These are phyloP conservation scores for Enteromius fasciolatus DNA, from an alignment of 2,797 vertebrate genomes.

Conservation along the genomic window DNA sequence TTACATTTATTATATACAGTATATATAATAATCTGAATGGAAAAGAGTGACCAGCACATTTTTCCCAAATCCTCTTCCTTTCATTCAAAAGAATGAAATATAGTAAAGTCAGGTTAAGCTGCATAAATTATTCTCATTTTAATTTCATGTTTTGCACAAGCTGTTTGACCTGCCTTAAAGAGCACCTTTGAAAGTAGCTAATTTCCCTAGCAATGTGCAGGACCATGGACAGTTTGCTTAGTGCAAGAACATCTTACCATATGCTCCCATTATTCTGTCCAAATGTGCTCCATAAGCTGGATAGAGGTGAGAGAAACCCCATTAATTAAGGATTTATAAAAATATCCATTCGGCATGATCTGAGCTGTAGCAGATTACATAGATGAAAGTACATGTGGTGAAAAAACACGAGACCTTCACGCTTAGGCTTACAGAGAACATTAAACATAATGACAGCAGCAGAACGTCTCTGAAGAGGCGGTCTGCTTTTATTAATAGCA, in stretches of 20 bases:
- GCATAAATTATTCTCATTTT: not conserved
- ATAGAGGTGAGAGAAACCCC: not conserved
- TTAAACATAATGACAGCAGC: constrained; percentile 44
- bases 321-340: constrained; percentile 35
- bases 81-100: not conserved
- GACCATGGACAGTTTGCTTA: constrained; percentile 11
- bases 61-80: not conserved
- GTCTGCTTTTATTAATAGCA: constrained; percentile 40
- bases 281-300: constrained; percentile 31
- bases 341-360: constrained; percentile 9
- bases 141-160: not conserved
- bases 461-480: constrained; percentile 57
- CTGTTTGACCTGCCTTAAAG: not conserved
- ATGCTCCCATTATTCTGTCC: constrained; percentile 25
- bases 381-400: constrained; percentile 3
- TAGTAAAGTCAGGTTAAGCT: not conserved
- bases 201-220: not conserved
- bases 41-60: not conserved
- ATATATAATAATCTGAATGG: not conserved
- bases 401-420: constrained; percentile 14
- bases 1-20: too few relatives aligned
- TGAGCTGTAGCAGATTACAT: constrained; percentile 15
- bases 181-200: not conserved
- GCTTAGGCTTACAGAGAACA: constrained; percentile 12
- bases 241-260: not conserved